A percentile compares a stretch with the other conserved stretches of the same genome.
Evolutionary conservation across 2,113 vertebrate genomes (phyloP).

Genomic region (Alces alces): DNA sequence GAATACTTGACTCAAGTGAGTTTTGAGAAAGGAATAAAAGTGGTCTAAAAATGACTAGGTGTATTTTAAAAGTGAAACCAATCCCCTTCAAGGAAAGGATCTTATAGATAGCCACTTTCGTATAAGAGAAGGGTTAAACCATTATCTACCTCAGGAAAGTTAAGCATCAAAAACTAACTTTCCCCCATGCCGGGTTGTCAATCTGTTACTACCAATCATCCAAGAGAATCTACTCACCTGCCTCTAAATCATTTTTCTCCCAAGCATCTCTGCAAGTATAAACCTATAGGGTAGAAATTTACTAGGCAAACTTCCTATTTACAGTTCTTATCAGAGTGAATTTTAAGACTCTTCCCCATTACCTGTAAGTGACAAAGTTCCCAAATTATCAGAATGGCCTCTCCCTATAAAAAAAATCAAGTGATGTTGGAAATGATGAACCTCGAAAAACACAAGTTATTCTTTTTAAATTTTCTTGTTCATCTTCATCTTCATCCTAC

Average conservation of each 20-base stretch:
- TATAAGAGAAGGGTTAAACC: neutral
- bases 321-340: neutral
- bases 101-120: neutral
- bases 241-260: neutral
- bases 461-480: neutral
- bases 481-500: neutral
- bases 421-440: conserved; percentile 1
- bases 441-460: neutral
- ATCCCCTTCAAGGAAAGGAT: neutral
- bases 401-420: neutral
- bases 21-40: conserved; percentile 21
- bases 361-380: neutral
- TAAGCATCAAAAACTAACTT: neutral
- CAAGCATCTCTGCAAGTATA: neutral
- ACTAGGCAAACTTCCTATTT: neutral
- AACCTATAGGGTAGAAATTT: neutral
- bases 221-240: neutral
- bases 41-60: neutral
- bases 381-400: neutral
- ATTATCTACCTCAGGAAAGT: neutral
- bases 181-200: neutral
- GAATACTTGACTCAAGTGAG: neutral
- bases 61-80: neutral
- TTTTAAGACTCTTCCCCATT: neutral
- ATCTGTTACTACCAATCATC: neutral